Percentiles rank a stretch among this genome's conserved stretches.
phyloP scores from a whole-genome alignment of 2,888 invertebrate species.

The Eudemis profundana region DNA sequence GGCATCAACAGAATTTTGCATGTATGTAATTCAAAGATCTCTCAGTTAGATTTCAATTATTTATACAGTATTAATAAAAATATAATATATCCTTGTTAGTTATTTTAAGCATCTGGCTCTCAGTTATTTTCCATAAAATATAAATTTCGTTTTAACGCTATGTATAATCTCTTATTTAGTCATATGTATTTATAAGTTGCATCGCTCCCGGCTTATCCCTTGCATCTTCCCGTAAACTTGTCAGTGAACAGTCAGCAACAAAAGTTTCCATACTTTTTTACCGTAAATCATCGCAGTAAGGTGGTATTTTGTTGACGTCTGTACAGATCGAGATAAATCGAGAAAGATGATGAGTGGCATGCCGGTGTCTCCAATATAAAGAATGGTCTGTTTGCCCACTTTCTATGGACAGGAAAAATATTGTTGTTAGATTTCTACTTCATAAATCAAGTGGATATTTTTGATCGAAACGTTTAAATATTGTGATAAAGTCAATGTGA shows the following conservation, averaged over 20 bases:
- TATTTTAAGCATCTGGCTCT: no score
- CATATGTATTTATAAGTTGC: neutral
- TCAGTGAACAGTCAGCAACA: slow-evolving; percentile 17
- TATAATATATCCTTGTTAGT: no score
- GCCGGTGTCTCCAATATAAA: slow-evolving; percentile 32
- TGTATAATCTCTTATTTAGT: slow-evolving; percentile 4
- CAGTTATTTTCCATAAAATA: no score
- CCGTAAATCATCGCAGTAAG: no score
- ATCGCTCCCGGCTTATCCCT: slow-evolving; percentile 18
- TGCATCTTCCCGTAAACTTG: slow-evolving; percentile 29
- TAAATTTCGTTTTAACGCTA: neutral
- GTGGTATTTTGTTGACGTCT: no score
- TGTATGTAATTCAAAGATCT: no score
- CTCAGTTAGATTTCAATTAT: no score
- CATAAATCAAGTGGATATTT: slow-evolving; percentile 25
- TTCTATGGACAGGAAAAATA: slow-evolving; percentile 36
- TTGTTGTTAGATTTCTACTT: slow-evolving; percentile 30
- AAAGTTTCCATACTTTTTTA: no score
- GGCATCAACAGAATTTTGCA: no score
- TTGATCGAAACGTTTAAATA: slow-evolving; percentile 23
- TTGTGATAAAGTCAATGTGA: slow-evolving; percentile 13
- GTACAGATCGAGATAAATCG: slow-evolving; percentile 35
- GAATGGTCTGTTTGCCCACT: slow-evolving; percentile 28
- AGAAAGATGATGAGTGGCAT: slow-evolving; percentile 41
- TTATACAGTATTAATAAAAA: no score